Percentiles rank a stretch among this genome's conserved stretches.
These are phyloP conservation scores for Ptiloglossa arizonensis DNA, from an alignment of 1,140 invertebrate genomes.

Conservation along the genomic window DNA sequence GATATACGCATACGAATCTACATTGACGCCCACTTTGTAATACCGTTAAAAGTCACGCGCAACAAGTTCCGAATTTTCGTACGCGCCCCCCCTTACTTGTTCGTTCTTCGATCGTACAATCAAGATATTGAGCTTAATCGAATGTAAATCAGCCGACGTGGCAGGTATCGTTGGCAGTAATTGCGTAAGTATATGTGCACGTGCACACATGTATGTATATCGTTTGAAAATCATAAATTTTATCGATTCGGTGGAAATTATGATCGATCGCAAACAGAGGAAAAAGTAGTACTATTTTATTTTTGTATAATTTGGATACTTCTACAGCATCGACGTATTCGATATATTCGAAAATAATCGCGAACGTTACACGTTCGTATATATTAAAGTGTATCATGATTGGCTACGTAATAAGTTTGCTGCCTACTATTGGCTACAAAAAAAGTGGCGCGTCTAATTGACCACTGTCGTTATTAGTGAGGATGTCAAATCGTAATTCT, in stretches of 20 bases:
- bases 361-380: not conserved
- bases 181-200: slow-evolving; percentile 6
- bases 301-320: not conserved
- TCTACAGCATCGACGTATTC: not conserved
- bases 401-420: not conserved
- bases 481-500: too few relatives aligned
- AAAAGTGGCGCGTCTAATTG: slow-evolving; percentile 4
- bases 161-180: not conserved
- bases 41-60: too few relatives aligned
- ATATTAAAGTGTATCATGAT: too few relatives aligned
- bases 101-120: not conserved
- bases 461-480: too few relatives aligned
- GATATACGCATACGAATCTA: too few relatives aligned
- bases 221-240: too few relatives aligned
- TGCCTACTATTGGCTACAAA: not conserved
- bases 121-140: not conserved
- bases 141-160: not conserved
- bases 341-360: not conserved
- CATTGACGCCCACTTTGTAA: too few relatives aligned
- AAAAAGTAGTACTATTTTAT: not conserved
- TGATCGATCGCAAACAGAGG: not conserved
- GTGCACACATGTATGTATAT: too few relatives aligned
- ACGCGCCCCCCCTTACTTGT: not conserved
- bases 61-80: not conserved
- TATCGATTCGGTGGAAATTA: too few relatives aligned